phyloP scores from a whole-genome alignment of 2,888 invertebrate genomes.

The Liposcelis brunnea region DNA sequence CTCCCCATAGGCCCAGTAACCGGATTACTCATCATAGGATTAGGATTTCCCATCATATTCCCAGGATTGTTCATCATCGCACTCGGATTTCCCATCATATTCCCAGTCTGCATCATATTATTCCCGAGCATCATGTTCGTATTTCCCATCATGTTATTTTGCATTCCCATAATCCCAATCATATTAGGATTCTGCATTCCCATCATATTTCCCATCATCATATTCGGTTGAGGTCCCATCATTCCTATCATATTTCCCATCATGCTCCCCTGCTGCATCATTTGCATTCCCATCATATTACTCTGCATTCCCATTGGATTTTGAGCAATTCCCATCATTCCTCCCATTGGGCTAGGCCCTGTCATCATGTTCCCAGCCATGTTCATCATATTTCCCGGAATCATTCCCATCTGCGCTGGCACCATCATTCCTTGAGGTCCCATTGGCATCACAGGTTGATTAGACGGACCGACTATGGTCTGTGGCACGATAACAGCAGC shows the following conservation, averaged over 20 bases:
- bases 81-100: neutral
- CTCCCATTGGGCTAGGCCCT: neutral
- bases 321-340: neutral
- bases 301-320: neutral
- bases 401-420: neutral
- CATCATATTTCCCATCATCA: neutral
- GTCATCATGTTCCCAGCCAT: neutral
- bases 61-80: too few relatives aligned
- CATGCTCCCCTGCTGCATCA: neutral
- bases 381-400: neutral
- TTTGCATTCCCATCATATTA: neutral
- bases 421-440: neutral
- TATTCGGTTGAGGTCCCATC: neutral
- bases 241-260: neutral
- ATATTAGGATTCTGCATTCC: neutral
- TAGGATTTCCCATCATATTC: too few relatives aligned
- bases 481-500: neutral
- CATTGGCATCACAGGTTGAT: constrained; percentile 1
- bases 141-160: neutral
- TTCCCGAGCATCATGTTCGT: neutral
- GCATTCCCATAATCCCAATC: constrained; percentile 1
- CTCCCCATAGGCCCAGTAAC: too few relatives aligned
- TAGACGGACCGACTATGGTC: neutral
- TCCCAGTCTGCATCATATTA: neutral
- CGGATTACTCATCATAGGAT: too few relatives aligned